Conservation (phyloP, 1,140 invertebrate genomes). For the Oryctes rhinoceros region DNA sequence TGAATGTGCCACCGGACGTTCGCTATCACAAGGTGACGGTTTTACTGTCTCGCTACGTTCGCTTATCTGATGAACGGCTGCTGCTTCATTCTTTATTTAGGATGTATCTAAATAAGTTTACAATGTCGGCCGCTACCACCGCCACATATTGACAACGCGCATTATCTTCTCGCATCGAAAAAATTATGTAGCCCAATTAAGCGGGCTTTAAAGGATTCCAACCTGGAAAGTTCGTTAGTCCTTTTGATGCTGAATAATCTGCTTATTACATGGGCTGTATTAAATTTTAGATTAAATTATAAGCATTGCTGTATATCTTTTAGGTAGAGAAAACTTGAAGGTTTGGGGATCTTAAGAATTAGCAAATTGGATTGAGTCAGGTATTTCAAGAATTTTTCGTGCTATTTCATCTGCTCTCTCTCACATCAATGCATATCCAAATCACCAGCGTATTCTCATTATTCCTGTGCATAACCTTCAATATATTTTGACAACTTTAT, state of each 20-base stretch:
- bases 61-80: conserved; percentile 45
- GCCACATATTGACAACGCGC: conserved; percentile 2
- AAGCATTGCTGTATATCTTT: too few relatives aligned
- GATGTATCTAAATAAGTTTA: conserved; percentile 23
- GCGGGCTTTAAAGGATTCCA: background rate
- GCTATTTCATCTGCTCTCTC: too few relatives aligned
- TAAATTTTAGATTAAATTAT: background rate
- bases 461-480: too few relatives aligned
- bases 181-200: conserved; percentile 26
- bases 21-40: conserved; percentile 37
- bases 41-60: conserved; percentile 44
- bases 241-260: background rate
- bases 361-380: too few relatives aligned
- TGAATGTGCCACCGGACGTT: conserved; percentile 47
- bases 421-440: too few relatives aligned
- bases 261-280: background rate
- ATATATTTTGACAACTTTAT: too few relatives aligned
- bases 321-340: too few relatives aligned
- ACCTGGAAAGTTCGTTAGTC: background rate
- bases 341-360: too few relatives aligned
- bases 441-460: too few relatives aligned
- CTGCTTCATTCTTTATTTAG: conserved; percentile 13
- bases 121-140: background rate
- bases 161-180: conserved; percentile 15
- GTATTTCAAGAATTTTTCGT: too few relatives aligned